Conservation (phyloP, 37 sponge, comb jelly and placozoan species). For the Petrosia ficiformis region DNA sequence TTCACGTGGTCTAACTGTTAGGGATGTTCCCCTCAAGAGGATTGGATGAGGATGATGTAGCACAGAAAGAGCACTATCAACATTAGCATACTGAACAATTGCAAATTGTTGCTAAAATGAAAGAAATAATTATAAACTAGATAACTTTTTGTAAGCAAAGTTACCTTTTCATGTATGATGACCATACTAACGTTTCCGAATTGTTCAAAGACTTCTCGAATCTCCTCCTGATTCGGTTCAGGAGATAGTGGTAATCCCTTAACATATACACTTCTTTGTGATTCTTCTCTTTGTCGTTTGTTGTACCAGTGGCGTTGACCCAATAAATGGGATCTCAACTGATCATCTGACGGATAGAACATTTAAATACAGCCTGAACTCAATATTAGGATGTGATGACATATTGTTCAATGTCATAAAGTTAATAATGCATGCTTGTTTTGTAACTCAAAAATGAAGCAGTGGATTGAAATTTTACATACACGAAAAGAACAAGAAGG, state of each 20-base stretch:
- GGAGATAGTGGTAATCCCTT: constrained; percentile 23
- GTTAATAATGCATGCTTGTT: too few relatives aligned
- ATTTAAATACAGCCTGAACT: too few relatives aligned
- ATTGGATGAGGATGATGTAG: constrained; percentile 13
- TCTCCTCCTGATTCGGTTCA: neutral
- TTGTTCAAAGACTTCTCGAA: constrained; percentile 11
- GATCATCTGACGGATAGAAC: constrained; percentile 18
- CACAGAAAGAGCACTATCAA: constrained; percentile 19
- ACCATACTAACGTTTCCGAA: constrained; percentile 24
- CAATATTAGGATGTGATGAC: too few relatives aligned
- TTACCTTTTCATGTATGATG: constrained; percentile 1
- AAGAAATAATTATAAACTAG: neutral
- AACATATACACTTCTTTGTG: constrained; percentile 40
- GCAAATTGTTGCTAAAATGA: neutral
- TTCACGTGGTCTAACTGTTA: constrained; percentile 34
- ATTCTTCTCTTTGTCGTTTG: neutral
- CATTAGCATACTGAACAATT: constrained; percentile 21
- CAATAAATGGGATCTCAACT: constrained; percentile 20
- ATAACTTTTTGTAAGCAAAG: constrained; percentile 15
- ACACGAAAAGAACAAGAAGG: too few relatives aligned
- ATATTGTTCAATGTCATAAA: too few relatives aligned
- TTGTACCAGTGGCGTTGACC: constrained; percentile 30
- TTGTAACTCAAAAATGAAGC: too few relatives aligned
- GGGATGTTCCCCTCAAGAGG: constrained; percentile 6
- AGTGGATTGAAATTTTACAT: too few relatives aligned